Evolutionary conservation across 2,888 invertebrate genomes (phyloP).

Genomic region (Elysia crispata): DNA sequence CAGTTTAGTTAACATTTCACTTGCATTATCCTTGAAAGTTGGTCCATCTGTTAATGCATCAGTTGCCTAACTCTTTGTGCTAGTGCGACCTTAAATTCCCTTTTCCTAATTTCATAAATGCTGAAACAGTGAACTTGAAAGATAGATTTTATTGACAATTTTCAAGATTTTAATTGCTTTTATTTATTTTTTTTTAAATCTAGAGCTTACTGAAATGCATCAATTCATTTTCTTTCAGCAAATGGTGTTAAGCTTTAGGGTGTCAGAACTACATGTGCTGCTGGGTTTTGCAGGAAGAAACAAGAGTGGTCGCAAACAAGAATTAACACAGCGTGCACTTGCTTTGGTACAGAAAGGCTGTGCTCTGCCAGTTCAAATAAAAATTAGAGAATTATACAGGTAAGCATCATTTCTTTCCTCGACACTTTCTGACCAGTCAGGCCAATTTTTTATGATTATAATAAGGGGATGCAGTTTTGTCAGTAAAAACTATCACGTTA

Average conservation of each 20-base stretch:
- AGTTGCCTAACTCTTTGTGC: too few relatives aligned
- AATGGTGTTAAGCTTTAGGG: slow-evolving; percentile 85
- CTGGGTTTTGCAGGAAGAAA: slow-evolving; percentile 88
- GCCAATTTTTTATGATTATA: not conserved
- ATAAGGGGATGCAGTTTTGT: too few relatives aligned
- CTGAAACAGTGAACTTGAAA: too few relatives aligned
- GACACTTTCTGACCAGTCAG: not conserved
- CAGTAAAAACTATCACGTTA: too few relatives aligned
- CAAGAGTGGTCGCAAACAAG: slow-evolving; percentile 88
- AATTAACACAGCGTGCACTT: slow-evolving; percentile 86
- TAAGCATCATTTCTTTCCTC: slow-evolving; percentile 55
- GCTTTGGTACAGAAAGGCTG: slow-evolving; percentile 83
- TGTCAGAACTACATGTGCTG: slow-evolving; percentile 90
- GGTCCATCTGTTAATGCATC: too few relatives aligned
- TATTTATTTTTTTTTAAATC: not conserved
- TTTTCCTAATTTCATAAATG: too few relatives aligned
- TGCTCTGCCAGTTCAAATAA: slow-evolving; percentile 82
- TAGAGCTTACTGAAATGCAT: not conserved
- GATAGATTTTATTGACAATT: too few relatives aligned
- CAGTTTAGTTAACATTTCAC: too few relatives aligned
- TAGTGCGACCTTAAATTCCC: too few relatives aligned
- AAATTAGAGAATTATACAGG: slow-evolving; percentile 85
- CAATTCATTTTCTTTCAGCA: slow-evolving; percentile 68
- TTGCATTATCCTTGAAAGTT: too few relatives aligned
- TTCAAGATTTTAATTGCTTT: too few relatives aligned